These are phyloP conservation scores for Actinopyga echinites DNA, from an alignment of 53 echinoderm and acorn worm species.

Conservation along the genomic window DNA sequence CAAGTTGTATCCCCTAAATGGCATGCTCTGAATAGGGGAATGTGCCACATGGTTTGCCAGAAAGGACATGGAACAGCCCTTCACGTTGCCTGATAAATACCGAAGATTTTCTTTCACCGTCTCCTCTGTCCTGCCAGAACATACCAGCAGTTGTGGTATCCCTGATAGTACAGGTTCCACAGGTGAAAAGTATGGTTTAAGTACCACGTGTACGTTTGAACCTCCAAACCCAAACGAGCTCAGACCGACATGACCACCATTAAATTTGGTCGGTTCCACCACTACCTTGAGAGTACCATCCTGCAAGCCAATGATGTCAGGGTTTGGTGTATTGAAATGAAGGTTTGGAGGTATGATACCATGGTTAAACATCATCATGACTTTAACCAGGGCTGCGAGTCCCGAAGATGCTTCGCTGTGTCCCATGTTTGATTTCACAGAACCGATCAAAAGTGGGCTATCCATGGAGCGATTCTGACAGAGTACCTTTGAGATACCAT, in stretches of 20 bases:
- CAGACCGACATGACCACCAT: constrained; percentile 69
- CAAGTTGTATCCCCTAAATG: constrained; percentile 62
- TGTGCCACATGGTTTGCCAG: constrained; percentile 61
- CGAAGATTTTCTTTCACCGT: constrained; percentile 50
- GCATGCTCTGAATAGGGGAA: constrained; percentile 59
- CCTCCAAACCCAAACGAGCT: constrained; percentile 85
- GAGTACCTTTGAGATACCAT: constrained; percentile 68
- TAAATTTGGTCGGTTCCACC: constrained; percentile 59
- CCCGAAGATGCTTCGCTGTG: constrained; percentile 83
- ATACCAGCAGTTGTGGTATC: constrained; percentile 54
- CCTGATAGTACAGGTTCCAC: background rate
- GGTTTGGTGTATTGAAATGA: constrained; percentile 74
- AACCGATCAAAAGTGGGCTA: constrained; percentile 74
- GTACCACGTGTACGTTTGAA: constrained; percentile 73
- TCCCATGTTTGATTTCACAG: constrained; percentile 91
- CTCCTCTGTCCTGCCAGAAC: constrained; percentile 67
- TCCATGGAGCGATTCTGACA: constrained; percentile 62
- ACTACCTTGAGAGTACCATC: constrained; percentile 81
- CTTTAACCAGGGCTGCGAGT: constrained; percentile 76
- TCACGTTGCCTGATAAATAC: constrained; percentile 32
- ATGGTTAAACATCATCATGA: constrained; percentile 54
- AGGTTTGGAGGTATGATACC: constrained; percentile 76
- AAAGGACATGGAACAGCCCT: constrained; percentile 26
- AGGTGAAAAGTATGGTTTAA: constrained; percentile 53
- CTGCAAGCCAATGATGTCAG: constrained; percentile 65